Base-by-base conservation (phyloP, 2,888 invertebrate species). In the Coelinius sp. region DNA sequence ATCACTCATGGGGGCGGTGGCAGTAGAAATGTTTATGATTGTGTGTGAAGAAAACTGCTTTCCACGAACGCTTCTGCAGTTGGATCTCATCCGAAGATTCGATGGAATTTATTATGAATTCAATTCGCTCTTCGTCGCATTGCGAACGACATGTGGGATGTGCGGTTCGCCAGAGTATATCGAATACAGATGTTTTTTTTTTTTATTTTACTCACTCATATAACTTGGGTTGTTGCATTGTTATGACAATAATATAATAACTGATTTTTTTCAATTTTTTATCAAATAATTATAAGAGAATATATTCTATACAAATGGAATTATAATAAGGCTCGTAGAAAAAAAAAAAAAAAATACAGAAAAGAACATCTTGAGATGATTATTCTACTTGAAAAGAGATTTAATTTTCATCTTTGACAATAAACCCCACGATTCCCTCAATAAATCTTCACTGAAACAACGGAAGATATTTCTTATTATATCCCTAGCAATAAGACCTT, bases 71-170 rank as follows among this genome's bases (percentile, higher is more conserved):
- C 20, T 49, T 49, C 49, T 12, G 14, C 56, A 56, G 56, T 25
- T 27, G 56, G 14, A 27, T 7, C 7, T 12, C 24, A 25, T 53
- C 24, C 14, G 25, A 24, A 14, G 8, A 8, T 56, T 27, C 25
- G 7, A 14, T 27, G 25, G 35, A 22, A 62, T 24, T 38, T 38
- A 70, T 70, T 64, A 63, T 70, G 70, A 64, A 70, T 69, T 69
- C 62, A 63, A 69, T 70, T 64, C 70, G 35, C 53, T 70, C 24
- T 22, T 53, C 53, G 64, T 44, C 53, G 53, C 53, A 53, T 53
- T 70, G 70, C 52, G 25, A 70, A 70, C 53, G 64, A 70, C 63
- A 70, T 65, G 64, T 64, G 31, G 38, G 53, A 52, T 53, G 49
- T 14, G 24, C 27, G 49, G 35, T 38, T 46, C 59, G 46, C n/a